Base-by-base conservation (phyloP, 2,797 vertebrate genomes). In the Sparidentex hasta region DNA sequence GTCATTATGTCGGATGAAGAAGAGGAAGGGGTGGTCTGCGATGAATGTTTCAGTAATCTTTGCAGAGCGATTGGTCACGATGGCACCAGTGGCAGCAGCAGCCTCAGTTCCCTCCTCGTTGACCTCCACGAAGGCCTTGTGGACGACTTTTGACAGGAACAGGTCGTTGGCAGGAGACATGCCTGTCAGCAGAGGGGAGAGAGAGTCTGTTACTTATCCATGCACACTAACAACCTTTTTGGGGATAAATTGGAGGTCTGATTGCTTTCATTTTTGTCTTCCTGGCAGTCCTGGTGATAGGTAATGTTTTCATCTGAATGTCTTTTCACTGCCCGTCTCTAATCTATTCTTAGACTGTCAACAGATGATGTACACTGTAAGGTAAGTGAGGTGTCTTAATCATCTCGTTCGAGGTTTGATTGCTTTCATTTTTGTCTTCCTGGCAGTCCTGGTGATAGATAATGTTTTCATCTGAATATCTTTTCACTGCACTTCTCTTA, bases 31-130 rank as follows among this genome's bases (percentile, higher is more conserved):
- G 78, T 96, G 97, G 84, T 99, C 93, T 0, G 95, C 96, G 4
- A 78, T 89, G 66, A 98, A 96, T 0, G 0, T 29, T 4, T 4
- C 29, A 25, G 25, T n/a, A n/a, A n/a, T n/a, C n/a, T n/a, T n/a
- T 27, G 27, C 2, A 27, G 27, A 27, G 27, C 27, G 27, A 27
- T 2, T 27, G 25, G 2, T 25, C 25, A 25, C 25, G 3, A 29
- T 4, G 29, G 29, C 3, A 29, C 13, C 95, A 17, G 20, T 97
- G 89, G 94, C 96, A 21, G 80, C 96, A n/a, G 80, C 96, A 0
- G 97, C 97, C 78, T 98, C 96, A 0, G 97, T 98, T 48, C 98
- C 98, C 83, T 97, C 96, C 85, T 99, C 97, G 0, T 96, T 97
- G 54, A 99, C 96, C 25, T 97, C 97, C 50, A 99, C 93, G 1